phyloP scores from a whole-genome alignment of 2,888 invertebrate genomes.

The Anthrax anthrax region DNA sequence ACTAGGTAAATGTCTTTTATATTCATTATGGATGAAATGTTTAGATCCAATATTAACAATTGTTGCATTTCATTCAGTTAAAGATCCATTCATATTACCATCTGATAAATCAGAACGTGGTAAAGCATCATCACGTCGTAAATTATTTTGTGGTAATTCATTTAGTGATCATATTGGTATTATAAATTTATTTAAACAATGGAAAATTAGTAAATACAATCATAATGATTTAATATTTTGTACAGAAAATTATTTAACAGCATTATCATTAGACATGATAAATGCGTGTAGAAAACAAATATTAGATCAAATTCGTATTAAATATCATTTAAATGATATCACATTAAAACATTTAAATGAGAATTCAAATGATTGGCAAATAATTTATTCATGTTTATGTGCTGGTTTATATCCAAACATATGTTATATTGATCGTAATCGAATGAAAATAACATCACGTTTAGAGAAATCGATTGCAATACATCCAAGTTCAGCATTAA shows the following conservation, averaged over 20 bases:
- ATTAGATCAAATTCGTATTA: conserved; percentile 60
- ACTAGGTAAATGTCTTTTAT: conserved; percentile 81
- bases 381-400: conserved; percentile 77
- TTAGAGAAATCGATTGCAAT: conserved; percentile 41
- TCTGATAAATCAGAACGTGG: conserved; percentile 43
- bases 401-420: conserved; percentile 86
- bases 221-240: conserved; percentile 56
- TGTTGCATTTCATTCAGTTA: conserved; percentile 64
- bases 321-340: conserved; percentile 39
- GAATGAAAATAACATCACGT: conserved; percentile 46
- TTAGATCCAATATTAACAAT: conserved; percentile 85
- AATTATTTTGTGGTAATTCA: conserved; percentile 57
- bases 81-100: conserved; percentile 69
- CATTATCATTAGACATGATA: conserved; percentile 81
- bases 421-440: conserved; percentile 53
- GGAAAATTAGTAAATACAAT: conserved; percentile 33
- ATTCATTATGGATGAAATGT: conserved; percentile 80
- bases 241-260: conserved; percentile 58
- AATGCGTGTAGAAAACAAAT: conserved; percentile 71
- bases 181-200: conserved; percentile 60
- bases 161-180: conserved; percentile 84
- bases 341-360: conserved; percentile 54
- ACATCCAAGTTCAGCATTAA: conserved; percentile 43
- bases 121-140: conserved; percentile 47
- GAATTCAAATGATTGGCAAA: conserved; percentile 76